A percentile compares a stretch with the other conserved stretches of the same genome.
These are phyloP conservation scores for Heliothis peltigera DNA, from an alignment of 2,888 invertebrate genomes.

Conservation along the genomic window DNA sequence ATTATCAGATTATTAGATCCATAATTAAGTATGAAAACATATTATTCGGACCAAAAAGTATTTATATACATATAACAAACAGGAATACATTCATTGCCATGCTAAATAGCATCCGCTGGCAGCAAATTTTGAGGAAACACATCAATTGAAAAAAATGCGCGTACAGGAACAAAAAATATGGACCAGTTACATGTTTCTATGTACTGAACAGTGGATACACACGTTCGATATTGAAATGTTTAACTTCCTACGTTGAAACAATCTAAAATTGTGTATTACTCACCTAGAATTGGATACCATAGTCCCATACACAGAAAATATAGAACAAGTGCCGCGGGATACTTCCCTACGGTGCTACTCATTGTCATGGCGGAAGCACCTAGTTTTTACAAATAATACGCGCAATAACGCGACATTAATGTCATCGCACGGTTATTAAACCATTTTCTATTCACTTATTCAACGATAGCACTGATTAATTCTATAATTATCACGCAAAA, in stretches of 20 bases:
- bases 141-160: constrained; percentile 70
- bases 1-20: not conserved
- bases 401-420: constrained; percentile 73
- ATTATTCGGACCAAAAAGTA: constrained; percentile 29
- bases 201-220: constrained; percentile 11
- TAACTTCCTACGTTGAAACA: constrained; percentile 33
- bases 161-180: constrained; percentile 56
- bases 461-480: constrained; percentile 78
- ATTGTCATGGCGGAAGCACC: constrained; percentile 88
- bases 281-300: constrained; percentile 83
- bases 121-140: constrained; percentile 67
- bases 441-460: constrained; percentile 81
- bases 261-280: constrained; percentile 68
- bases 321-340: constrained; percentile 81
- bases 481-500: constrained; percentile 82
- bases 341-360: constrained; percentile 81
- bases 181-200: constrained; percentile 49
- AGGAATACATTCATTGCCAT: constrained; percentile 59
- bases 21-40: constrained; percentile 12
- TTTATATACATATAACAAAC: constrained; percentile 39
- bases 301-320: constrained; percentile 85
- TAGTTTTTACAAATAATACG: constrained; percentile 79
- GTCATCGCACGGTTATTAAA: constrained; percentile 79
- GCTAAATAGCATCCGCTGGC: constrained; percentile 55
- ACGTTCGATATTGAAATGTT: constrained; percentile 26